phyloP scores from a whole-genome alignment of 2,888 invertebrate genomes.

The Amiota mariae region DNA sequence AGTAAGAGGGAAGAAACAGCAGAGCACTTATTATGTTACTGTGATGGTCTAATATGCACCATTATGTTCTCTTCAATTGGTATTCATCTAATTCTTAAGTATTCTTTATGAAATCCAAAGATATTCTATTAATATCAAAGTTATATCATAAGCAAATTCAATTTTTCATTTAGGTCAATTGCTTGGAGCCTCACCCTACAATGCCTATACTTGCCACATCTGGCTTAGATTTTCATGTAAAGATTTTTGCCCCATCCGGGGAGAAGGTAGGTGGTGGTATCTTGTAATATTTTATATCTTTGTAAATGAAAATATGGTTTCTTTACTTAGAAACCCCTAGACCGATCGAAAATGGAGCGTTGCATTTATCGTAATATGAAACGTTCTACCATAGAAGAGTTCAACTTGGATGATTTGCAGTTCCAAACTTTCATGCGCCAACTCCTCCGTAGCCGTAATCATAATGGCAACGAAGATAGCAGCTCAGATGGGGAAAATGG shows the following conservation, averaged over 20 bases:
- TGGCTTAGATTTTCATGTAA: slow-evolving; percentile 93
- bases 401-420: slow-evolving; percentile 61
- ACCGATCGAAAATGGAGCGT: slow-evolving; percentile 58
- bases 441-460: slow-evolving; percentile 49
- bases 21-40: no score
- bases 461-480: slow-evolving; percentile 34
- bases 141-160: no score
- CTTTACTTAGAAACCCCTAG: slow-evolving; percentile 56
- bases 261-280: slow-evolving; percentile 52
- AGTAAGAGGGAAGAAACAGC: no score
- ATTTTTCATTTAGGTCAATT: slow-evolving; percentile 76
- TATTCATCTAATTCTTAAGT: no score
- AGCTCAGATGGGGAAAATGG: background rate
- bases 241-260: slow-evolving; percentile 87
- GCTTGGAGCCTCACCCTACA: slow-evolving; percentile 91
- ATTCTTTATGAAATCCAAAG: no score
- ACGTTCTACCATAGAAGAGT: slow-evolving; percentile 47
- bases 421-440: slow-evolving; percentile 69
- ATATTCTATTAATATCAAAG: no score
- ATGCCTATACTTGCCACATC: slow-evolving; percentile 88
- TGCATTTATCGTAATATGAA: slow-evolving; percentile 67
- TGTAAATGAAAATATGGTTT: background rate
- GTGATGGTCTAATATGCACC: no score
- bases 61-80: no score
- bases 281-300: background rate